A percentile compares a stretch with the other conserved stretches of the same genome.
These are phyloP conservation scores for Unio delphinus DNA, from an alignment of 2,888 invertebrate species.

Conservation along the genomic window DNA sequence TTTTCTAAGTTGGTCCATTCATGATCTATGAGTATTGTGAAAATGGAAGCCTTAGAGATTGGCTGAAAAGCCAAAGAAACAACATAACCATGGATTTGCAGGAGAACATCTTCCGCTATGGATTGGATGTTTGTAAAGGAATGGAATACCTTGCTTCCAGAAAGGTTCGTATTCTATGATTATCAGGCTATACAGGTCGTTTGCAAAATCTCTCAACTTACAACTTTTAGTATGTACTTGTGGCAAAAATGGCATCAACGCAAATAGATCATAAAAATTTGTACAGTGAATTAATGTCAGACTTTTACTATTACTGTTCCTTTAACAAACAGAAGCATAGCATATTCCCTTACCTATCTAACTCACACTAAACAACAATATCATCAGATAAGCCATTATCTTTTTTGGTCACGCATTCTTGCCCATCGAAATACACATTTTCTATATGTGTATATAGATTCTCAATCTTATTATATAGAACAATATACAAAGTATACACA, in stretches of 20 bases:
- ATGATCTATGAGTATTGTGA: slow-evolving; percentile 51
- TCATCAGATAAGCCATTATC: background rate
- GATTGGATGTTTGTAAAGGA: slow-evolving; percentile 39
- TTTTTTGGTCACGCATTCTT: too few species aligned
- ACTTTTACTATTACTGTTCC: background rate
- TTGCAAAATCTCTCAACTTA: too few species aligned
- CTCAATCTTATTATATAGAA: too few species aligned
- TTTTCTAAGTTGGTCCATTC: slow-evolving; percentile 43
- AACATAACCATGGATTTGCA: slow-evolving; percentile 34
- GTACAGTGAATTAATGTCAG: background rate
- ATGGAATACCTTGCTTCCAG: slow-evolving; percentile 50
- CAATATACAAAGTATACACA: too few species aligned
- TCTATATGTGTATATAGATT: too few species aligned
- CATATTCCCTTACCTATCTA: background rate
- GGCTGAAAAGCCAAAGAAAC: slow-evolving; percentile 26
- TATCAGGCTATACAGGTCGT: background rate
- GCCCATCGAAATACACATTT: too few species aligned
- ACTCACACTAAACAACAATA: background rate
- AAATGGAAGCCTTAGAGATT: slow-evolving; percentile 41
- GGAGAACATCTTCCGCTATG: slow-evolving; percentile 39
- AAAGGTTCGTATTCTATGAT: slow-evolving; percentile 15
- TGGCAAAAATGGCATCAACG: background rate
- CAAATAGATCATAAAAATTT: background rate
- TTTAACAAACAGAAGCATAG: background rate
- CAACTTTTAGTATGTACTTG: background rate